Conservation (phyloP, 2,113 vertebrate genomes). For the Piprites chloris region DNA sequence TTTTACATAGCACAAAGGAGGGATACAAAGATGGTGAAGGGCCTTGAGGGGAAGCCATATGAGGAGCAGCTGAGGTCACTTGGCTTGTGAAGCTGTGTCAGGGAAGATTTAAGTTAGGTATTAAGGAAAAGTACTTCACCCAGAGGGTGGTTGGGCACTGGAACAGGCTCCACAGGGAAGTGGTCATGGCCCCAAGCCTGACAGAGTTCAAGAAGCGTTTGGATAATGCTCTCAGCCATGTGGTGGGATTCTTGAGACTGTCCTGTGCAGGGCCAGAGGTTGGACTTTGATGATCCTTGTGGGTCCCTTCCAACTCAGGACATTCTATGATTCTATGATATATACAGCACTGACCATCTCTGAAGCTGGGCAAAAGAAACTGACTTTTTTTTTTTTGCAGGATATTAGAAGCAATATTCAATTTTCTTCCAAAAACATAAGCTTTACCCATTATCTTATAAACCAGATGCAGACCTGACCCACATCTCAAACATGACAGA, state of each 20-base stretch:
- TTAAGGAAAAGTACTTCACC: background rate
- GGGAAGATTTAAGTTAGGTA: background rate
- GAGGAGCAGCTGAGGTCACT: background rate
- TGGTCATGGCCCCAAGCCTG: background rate
- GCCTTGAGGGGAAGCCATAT: fast-evolving
- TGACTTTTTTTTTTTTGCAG: background rate
- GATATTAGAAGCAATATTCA: background rate
- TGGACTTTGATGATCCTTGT: background rate
- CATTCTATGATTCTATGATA: background rate
- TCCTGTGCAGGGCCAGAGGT: background rate
- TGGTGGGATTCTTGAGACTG: background rate
- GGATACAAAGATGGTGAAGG: background rate
- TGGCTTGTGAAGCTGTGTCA: background rate
- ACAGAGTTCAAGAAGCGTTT: background rate
- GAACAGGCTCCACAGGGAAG: background rate
- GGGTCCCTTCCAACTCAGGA: background rate
- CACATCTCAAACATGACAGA: background rate
- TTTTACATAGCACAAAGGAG: background rate
- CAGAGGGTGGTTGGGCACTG: fast-evolving
- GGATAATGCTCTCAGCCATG: background rate
- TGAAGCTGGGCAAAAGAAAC: background rate
- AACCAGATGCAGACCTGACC: background rate
- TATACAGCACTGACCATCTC: background rate
- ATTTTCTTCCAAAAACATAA: background rate
- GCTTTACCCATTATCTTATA: background rate